phyloP scores from a whole-genome alignment of 2,888 invertebrate species.

The Heteropelma amictum region DNA sequence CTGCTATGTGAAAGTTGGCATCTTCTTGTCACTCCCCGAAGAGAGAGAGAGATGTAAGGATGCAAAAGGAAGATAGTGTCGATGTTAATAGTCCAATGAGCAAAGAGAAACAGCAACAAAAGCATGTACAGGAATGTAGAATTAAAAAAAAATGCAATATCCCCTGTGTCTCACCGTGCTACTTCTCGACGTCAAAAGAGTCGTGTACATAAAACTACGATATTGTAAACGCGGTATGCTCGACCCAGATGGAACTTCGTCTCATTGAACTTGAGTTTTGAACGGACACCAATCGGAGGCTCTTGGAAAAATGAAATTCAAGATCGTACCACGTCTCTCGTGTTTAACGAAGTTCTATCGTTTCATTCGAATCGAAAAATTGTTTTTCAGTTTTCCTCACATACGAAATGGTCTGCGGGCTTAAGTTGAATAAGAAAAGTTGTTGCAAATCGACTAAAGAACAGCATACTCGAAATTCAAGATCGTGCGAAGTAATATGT shows the following conservation, averaged over 20 bases:
- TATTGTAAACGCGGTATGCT: background rate
- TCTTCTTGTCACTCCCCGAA: background rate
- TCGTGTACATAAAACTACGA: background rate
- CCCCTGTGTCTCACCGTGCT: slow-evolving; percentile 13
- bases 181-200: slow-evolving; percentile 11
- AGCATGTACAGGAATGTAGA: background rate
- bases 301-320: too few species aligned
- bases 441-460: too few species aligned
- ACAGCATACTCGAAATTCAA: too few species aligned
- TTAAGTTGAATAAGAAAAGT: too few species aligned
- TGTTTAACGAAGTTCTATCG: too few species aligned
- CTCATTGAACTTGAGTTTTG: background rate
- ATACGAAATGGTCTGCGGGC: too few species aligned
- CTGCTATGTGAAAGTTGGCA: slow-evolving; percentile 68
- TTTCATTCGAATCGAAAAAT: too few species aligned
- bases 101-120: slow-evolving; percentile 11
- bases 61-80: background rate
- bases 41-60: slow-evolving; percentile 19
- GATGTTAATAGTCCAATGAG: background rate
- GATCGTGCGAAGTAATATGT: too few species aligned
- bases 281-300: too few species aligned
- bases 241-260: slow-evolving; percentile 25
- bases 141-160: slow-evolving; percentile 15
- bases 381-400: too few species aligned
- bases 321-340: too few species aligned